These are phyloP conservation scores for Tigriopus californicus DNA, from an alignment of 2,888 invertebrate genomes.

Conservation along the genomic window DNA sequence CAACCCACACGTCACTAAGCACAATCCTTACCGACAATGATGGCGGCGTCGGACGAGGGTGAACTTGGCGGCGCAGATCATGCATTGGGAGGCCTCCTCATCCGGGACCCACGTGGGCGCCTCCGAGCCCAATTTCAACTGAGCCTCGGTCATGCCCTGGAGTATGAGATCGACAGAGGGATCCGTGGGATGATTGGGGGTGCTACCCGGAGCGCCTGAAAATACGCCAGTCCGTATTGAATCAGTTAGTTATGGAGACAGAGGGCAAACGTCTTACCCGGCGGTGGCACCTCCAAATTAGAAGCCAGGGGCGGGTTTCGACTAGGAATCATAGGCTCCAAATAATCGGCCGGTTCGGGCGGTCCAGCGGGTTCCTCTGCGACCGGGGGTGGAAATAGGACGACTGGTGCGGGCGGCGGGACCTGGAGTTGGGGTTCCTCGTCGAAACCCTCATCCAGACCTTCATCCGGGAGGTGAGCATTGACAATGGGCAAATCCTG, in stretches of 20 bases:
- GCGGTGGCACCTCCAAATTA: no score
- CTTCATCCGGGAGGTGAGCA: not conserved
- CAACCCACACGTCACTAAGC: conserved; percentile 59
- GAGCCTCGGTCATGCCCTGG: conserved; percentile 21
- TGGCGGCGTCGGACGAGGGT: conserved; percentile 56
- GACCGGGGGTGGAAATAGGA: no score
- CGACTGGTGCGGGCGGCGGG: not conserved
- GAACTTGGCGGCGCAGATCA: conserved; percentile 61
- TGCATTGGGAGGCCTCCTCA: conserved; percentile 51
- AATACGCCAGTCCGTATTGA: no score
- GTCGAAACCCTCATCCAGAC: not conserved
- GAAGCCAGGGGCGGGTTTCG: no score
- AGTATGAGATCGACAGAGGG: not conserved
- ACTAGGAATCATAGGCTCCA: no score
- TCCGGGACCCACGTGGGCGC: conserved; percentile 77
- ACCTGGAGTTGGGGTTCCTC: not conserved
- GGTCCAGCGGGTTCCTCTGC: no score
- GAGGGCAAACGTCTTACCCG: no score
- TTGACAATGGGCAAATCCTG: not conserved
- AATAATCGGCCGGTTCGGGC: no score
- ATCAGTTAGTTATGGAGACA: no score
- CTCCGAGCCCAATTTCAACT: conserved; percentile 41
- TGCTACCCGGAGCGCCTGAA: not conserved
- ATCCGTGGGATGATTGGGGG: not conserved
- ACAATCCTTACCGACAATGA: no score